phyloP scores from a whole-genome alignment of 2,888 invertebrate species.

The Chironomus tentans region DNA sequence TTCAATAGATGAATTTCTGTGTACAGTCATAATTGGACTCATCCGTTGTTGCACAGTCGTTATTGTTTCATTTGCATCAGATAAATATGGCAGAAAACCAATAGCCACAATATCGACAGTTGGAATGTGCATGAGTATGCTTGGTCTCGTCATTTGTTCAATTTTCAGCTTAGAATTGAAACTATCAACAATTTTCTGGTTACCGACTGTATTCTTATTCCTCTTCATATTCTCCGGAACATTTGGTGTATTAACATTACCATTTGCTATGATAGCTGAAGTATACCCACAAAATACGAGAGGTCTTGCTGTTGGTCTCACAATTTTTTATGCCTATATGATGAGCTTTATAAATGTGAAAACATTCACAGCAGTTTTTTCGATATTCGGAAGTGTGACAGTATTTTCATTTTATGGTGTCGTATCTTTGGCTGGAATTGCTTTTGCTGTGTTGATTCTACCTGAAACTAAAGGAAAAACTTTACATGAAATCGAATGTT shows the following conservation, averaged over 20 bases:
- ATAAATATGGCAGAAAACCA: conserved; percentile 52
- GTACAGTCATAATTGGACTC: conserved; percentile 55
- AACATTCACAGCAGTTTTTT: conserved; percentile 53
- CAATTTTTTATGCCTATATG: conserved; percentile 53
- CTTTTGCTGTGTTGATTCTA: conserved; percentile 49
- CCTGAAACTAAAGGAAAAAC: conserved; percentile 64
- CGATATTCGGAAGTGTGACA: conserved; percentile 46
- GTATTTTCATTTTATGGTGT: conserved; percentile 55
- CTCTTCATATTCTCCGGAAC: conserved; percentile 50
- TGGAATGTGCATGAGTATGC: conserved; percentile 50
- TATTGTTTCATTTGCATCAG: conserved; percentile 53
- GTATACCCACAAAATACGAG: conserved; percentile 54
- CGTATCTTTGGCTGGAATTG: conserved; percentile 49
- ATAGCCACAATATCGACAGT: conserved; percentile 54
- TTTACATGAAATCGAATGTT: conserved; percentile 56
- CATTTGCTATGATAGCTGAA: conserved; percentile 69
- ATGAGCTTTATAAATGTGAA: conserved; percentile 60
- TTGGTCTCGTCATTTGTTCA: conserved; percentile 41
- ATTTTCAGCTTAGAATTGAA: not conserved
- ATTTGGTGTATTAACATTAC: conserved; percentile 55
- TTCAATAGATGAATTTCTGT: conserved; percentile 54
- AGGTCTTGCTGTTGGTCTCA: conserved; percentile 58
- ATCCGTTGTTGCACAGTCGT: conserved; percentile 54
- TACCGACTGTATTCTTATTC: conserved; percentile 46
- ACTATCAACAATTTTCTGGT: conserved; percentile 35